Evolutionary conservation across 2,797 vertebrate species (phyloP).

Genomic region (Mus spretus): DNA sequence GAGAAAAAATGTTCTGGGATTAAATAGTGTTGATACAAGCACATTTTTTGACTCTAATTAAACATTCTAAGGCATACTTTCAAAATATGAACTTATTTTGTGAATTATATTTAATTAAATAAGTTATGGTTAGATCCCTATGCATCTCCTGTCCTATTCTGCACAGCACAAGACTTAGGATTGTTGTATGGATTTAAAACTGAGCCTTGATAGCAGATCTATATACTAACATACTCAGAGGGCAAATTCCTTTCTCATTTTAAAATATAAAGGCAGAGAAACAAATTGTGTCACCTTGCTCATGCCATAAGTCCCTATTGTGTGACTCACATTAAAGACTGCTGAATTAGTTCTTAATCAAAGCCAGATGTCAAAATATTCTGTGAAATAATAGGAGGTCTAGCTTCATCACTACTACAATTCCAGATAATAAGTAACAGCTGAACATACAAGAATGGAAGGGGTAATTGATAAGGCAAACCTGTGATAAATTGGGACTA

Average conservation of each 20-base stretch:
- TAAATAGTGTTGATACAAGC: neutral
- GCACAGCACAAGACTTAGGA: conserved; percentile 7
- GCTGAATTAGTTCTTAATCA: neutral
- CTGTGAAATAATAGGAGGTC: neutral
- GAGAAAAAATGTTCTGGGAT: conserved; percentile 46
- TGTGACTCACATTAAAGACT: neutral
- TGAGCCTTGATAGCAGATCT: neutral
- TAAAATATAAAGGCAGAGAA: conserved; percentile 17
- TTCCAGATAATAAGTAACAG: neutral
- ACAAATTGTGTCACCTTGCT: neutral
- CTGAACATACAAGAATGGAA: neutral
- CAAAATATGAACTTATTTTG: conserved; percentile 38
- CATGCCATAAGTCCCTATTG: neutral
- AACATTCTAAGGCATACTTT: neutral
- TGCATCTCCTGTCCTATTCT: neutral
- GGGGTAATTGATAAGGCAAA: neutral
- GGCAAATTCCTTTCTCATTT: neutral
- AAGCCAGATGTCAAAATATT: conserved; percentile 5
- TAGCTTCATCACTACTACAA: neutral
- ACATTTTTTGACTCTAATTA: conserved; percentile 1
- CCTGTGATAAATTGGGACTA: neutral
- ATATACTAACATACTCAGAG: neutral
- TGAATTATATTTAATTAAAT: conserved; percentile 48
- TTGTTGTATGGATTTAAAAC: neutral
- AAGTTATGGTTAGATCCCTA: neutral